These are phyloP conservation scores for Rhinella marina DNA, from an alignment of 2,797 vertebrate genomes.

Conservation along the genomic window DNA sequence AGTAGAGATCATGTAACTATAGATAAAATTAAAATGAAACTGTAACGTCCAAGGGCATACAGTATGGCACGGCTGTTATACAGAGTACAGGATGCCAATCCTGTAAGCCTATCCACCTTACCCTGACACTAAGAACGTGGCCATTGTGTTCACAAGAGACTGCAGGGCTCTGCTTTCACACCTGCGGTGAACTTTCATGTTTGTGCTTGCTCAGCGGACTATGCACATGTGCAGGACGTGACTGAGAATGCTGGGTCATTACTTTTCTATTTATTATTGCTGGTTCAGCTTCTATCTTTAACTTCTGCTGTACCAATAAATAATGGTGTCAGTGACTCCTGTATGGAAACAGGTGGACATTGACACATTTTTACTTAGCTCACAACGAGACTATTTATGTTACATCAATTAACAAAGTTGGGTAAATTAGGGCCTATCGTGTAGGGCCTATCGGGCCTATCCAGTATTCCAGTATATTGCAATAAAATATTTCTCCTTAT, in stretches of 20 bases:
- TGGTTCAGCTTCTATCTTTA: conserved; percentile 39
- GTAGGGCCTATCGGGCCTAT: too few species aligned
- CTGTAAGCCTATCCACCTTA: conserved; percentile 16
- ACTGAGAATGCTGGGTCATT: conserved; percentile 30
- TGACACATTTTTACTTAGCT: not conserved
- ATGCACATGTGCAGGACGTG: not conserved
- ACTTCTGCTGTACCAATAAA: conserved; percentile 1
- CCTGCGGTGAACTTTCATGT: conserved; percentile 26
- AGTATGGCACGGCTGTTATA: not conserved
- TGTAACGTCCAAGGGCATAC: not conserved
- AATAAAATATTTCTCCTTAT: not conserved
- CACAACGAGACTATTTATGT: not conserved
- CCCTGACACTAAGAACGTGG: not conserved
- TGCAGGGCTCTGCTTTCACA: conserved; percentile 13
- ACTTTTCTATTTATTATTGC: conserved; percentile 41
- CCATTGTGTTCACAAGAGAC: not conserved
- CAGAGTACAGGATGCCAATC: conserved; percentile 10
- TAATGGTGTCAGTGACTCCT: not conserved
- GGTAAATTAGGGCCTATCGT: not conserved
- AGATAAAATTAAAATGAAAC: not conserved
- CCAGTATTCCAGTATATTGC: not conserved
- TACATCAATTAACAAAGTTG: not conserved
- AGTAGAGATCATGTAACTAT: not conserved
- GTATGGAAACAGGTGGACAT: conserved; percentile 8
- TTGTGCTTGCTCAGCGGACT: conserved; percentile 41